Evolutionary conservation across 2,888 invertebrate species (phyloP).

Genomic region (Idaea biselata): DNA sequence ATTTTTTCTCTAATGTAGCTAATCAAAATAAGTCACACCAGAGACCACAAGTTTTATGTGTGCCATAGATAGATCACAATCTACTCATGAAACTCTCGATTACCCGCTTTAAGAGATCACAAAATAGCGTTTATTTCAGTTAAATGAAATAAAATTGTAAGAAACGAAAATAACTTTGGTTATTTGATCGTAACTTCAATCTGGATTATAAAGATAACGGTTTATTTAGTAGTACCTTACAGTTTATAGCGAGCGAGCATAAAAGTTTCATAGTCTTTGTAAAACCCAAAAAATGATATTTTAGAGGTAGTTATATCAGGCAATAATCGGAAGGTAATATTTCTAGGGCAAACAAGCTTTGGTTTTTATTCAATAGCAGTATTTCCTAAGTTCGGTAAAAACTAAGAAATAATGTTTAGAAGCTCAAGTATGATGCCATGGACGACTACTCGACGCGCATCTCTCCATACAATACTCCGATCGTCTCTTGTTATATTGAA

Average conservation of each 20-base stretch:
- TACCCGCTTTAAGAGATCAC: background rate
- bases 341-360: background rate
- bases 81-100: too few relatives aligned
- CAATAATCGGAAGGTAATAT: background rate
- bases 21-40: too few relatives aligned
- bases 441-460: too few relatives aligned
- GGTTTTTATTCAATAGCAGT: too few relatives aligned
- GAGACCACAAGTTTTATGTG: too few relatives aligned
- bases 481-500: too few relatives aligned
- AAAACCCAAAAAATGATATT: background rate
- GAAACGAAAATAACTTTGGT: background rate
- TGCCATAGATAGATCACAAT: background rate
- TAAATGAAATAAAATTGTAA: background rate
- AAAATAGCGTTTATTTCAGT: background rate
- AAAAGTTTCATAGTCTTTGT: background rate
- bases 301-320: background rate
- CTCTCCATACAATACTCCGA: too few relatives aligned
- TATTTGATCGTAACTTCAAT: constrained; percentile 1
- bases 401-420: too few relatives aligned
- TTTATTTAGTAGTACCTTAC: background rate
- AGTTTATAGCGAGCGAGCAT: background rate
- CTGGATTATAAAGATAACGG: background rate
- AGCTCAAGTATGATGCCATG: too few relatives aligned
- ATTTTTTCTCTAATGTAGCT: too few relatives aligned
- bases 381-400: too few relatives aligned